Percentiles rank a stretch among this genome's conserved stretches.
Evolutionary conservation across 2,113 vertebrate species (phyloP).

Genomic region (Bambusicola thoracicus): DNA sequence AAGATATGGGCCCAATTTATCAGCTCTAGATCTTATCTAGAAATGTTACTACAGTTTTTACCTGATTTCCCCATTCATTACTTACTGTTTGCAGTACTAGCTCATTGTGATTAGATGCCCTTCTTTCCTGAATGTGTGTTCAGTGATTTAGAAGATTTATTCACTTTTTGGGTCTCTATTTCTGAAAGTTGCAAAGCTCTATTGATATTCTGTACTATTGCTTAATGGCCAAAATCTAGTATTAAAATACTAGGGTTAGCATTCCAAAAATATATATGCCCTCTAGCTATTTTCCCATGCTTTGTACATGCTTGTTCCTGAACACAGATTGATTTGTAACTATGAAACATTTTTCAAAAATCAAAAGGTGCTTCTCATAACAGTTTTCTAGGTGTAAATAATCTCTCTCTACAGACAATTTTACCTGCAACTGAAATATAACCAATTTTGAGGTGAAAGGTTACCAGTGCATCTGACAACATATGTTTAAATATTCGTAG

Average conservation of each 20-base stretch:
- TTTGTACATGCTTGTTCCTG: background rate
- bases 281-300: background rate
- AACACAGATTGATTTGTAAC: conserved; percentile 2
- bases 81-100: background rate
- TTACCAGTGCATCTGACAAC: conserved; percentile 12
- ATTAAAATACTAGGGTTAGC: background rate
- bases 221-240: background rate
- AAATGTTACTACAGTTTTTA: background rate
- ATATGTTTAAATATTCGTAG: conserved; percentile 30
- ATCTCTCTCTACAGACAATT: background rate
- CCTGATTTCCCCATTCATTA: background rate
- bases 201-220: background rate
- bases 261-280: background rate
- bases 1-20: background rate
- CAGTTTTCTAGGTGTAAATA: conserved; percentile 13
- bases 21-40: background rate
- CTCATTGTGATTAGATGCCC: background rate
- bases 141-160: background rate
- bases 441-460: background rate
- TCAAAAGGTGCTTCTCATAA: background rate
- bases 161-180: background rate
- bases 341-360: background rate
- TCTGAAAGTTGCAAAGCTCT: background rate
- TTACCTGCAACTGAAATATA: background rate
- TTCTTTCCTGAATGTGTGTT: background rate